A percentile compares a stretch with the other conserved stretches of the same genome.
These are phyloP conservation scores for Sander lucioperca DNA, from an alignment of 2,113 vertebrate genomes.

Conservation along the genomic window DNA sequence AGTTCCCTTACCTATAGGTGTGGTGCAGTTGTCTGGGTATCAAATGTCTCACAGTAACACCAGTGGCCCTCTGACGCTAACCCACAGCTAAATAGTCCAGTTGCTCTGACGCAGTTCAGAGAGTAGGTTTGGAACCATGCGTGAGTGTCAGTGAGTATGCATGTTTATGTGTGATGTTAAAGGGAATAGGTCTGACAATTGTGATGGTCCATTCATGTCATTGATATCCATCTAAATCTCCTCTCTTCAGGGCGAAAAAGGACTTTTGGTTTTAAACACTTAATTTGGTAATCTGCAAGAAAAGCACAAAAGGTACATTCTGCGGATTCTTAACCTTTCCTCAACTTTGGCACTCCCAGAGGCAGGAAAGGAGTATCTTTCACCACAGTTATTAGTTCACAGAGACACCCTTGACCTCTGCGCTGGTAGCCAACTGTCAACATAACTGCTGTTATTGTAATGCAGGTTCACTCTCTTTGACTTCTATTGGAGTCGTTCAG, in stretches of 20 bases:
- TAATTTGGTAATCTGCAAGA: slow-evolving; percentile 84
- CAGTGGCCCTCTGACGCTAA: slow-evolving; percentile 62
- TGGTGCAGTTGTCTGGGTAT: slow-evolving; percentile 77
- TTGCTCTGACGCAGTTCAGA: slow-evolving; percentile 67
- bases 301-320: slow-evolving; percentile 83
- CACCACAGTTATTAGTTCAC: slow-evolving; percentile 84
- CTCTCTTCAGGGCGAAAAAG: slow-evolving; percentile 54
- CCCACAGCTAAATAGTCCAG: slow-evolving; percentile 60
- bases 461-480: slow-evolving; percentile 69
- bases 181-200: slow-evolving; percentile 51
- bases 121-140: slow-evolving; percentile 37
- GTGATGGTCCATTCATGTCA: slow-evolving; percentile 71
- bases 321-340: slow-evolving; percentile 84
- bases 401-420: slow-evolving; percentile 82
- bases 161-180: slow-evolving; percentile 38
- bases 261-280: slow-evolving; percentile 78
- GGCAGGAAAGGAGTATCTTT: slow-evolving; percentile 84
- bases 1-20: slow-evolving; percentile 81
- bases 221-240: slow-evolving; percentile 77
- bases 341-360: slow-evolving; percentile 82
- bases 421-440: slow-evolving; percentile 80
- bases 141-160: slow-evolving; percentile 26
- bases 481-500: slow-evolving; percentile 58
- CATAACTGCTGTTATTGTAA: slow-evolving; percentile 80
- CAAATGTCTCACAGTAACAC: slow-evolving; percentile 77